A percentile compares a stretch with the other conserved stretches of the same genome.
phyloP scores from a whole-genome alignment of 2,797 vertebrate species.

The Pogoniulus pusillus region DNA sequence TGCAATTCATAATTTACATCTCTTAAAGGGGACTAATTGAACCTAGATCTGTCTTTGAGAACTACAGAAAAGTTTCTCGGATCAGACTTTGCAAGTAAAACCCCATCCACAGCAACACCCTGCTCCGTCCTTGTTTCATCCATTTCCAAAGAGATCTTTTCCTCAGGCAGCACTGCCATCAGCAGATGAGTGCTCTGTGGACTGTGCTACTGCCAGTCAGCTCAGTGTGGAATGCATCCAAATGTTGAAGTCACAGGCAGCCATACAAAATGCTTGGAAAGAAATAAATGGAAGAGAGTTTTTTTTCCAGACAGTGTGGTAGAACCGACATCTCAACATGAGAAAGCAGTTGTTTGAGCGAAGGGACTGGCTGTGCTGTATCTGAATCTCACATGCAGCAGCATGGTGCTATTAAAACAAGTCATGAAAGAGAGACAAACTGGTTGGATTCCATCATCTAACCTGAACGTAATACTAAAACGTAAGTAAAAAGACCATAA shows the following conservation, averaged over 20 bases:
- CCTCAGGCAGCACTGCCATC: background rate
- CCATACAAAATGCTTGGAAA: background rate
- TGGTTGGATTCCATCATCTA: background rate
- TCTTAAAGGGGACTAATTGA: background rate
- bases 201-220: background rate
- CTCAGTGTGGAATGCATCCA: background rate
- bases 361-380: background rate
- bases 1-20: background rate
- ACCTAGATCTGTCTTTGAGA: background rate
- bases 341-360: background rate
- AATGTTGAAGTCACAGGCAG: background rate
- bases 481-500: background rate
- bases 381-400: background rate
- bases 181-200: fast-evolving
- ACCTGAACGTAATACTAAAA: background rate
- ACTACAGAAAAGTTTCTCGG: background rate
- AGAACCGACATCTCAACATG: background rate
- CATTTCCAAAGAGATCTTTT: background rate
- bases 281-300: background rate
- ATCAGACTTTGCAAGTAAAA: background rate
- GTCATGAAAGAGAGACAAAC: background rate
- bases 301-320: background rate
- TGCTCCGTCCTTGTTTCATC: background rate
- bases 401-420: background rate
- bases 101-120: background rate